Percentiles rank a stretch among this genome's conserved stretches.
Evolutionary conservation across 2,113 vertebrate genomes (phyloP).

Genomic region (Vulpes lagopus): DNA sequence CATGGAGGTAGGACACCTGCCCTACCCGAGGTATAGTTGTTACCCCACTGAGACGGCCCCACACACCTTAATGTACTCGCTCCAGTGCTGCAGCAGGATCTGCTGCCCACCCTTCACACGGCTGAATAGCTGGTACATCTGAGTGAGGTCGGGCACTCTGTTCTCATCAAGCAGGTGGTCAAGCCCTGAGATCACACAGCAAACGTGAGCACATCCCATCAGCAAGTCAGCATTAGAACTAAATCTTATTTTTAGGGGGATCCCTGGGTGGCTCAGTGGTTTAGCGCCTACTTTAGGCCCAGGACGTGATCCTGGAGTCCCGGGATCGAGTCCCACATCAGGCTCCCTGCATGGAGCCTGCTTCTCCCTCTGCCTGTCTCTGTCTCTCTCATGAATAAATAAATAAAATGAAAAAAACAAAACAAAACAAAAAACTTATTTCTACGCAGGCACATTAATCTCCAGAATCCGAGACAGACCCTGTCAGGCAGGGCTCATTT

Average conservation of each 20-base stretch:
- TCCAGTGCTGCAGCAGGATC: conserved; percentile 90
- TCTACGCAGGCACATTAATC: no score
- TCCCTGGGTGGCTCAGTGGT: no score
- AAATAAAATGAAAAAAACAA: no score
- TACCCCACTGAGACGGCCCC: not conserved
- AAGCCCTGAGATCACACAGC: conserved; percentile 84
- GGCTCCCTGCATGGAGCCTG: no score
- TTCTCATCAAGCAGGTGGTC: conserved; percentile 90
- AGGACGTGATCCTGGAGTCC: no score
- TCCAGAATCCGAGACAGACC: not conserved
- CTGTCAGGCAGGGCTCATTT: not conserved
- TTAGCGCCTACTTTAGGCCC: no score
- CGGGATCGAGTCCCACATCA: no score
- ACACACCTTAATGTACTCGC: conserved; percentile 92
- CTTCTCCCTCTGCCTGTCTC: no score
- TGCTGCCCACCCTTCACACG: conserved; percentile 90
- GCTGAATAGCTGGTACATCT: conserved; percentile 91
- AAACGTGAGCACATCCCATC: not conserved
- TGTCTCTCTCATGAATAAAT: no score
- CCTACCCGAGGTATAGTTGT: not conserved
- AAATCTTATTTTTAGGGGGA: no score
- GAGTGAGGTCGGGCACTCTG: conserved; percentile 89
- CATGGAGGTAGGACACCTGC: fast-evolving
- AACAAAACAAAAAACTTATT: not conserved
- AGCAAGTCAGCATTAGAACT: not conserved